Base-by-base conservation (phyloP, 2,888 invertebrate genomes). In the Chymomyza procnemis region DNA sequence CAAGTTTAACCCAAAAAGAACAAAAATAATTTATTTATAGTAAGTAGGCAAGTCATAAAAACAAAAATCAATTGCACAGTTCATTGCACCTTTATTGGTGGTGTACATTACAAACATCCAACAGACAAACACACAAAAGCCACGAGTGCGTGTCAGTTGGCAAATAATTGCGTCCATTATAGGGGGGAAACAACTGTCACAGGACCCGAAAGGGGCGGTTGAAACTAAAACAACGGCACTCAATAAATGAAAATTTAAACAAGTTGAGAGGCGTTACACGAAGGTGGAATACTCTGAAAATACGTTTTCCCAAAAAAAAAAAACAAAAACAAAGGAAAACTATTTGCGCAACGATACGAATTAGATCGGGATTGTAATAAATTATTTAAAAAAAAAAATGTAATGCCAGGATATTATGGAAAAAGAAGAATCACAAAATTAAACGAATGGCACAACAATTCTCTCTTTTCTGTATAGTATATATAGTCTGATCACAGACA, bases 31-130 rank as follows among this genome's bases (percentile, higher is more conserved):
- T 34, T 34, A 34, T 34, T 34, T 34, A 9, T 34, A 41, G 34
- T 41, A 41, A 41, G 34, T 41, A 41, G 48, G 48, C 16, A 18
- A 50, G 3, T 50, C 48, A 18, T 48, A 48, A 48, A 18, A 18
- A 50, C 48, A 71, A 83, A 83, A 87, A 87, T 85, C 78, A 87
- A 80, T 83, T 78, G 74, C 59, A 16, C 67, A 70, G 83, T 78
- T 87, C 87, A 87, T 69, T 80, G 87, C 64, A 76, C 83, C 67
- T 62, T 78, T 65, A 69, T 56, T 56, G 12, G n/a, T n/a, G 14
- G 16, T 50, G 18, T 21, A 14, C 6, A 21, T 21, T 54, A 54
- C 21, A 21, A 12, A 4, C 14, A 18, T 9, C 5, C 54, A 21
- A 12, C 34, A 12, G 12, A 41, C 34, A 41, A 9, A 41, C 34